These are phyloP conservation scores for Mesoligia furuncula DNA, from an alignment of 2,888 invertebrate species.

Conservation along the genomic window DNA sequence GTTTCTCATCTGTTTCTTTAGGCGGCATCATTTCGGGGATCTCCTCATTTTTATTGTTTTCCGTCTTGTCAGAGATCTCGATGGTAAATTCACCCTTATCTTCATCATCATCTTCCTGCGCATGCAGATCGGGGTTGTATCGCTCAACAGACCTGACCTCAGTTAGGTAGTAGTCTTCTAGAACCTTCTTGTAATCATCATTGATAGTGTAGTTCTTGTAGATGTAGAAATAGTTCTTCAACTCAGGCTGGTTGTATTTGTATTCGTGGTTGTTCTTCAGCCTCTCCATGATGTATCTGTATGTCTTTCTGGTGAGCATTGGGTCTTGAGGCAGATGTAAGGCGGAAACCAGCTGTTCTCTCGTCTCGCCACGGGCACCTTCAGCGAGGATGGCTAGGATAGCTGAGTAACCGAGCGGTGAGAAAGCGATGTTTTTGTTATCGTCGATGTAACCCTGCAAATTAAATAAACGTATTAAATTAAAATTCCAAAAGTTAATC, in stretches of 20 bases:
- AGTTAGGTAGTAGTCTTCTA: constrained; percentile 91
- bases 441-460: constrained; percentile 89
- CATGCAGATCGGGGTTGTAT: constrained; percentile 76
- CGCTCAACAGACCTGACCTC: constrained; percentile 91
- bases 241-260: constrained; percentile 89
- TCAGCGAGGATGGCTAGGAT: constrained; percentile 92
- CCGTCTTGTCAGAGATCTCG: constrained; percentile 79
- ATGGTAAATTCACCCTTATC: constrained; percentile 77
- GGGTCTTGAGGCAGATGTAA: constrained; percentile 90
- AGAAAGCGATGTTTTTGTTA: constrained; percentile 91
- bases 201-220: constrained; percentile 92
- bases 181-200: constrained; percentile 90
- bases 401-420: constrained; percentile 91
- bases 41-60: constrained; percentile 77
- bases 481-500: neutral
- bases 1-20: constrained; percentile 89
- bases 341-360: constrained; percentile 89
- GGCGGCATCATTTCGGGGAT: constrained; percentile 81
- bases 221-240: constrained; percentile 92
- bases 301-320: constrained; percentile 85
- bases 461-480: neutral
- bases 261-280: constrained; percentile 87
- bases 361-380: constrained; percentile 91
- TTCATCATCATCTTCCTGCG: constrained; percentile 75
- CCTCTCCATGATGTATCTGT: constrained; percentile 86